Percentiles rank a stretch among this genome's conserved stretches.
phyloP scores from a whole-genome alignment of 2,888 invertebrate species.

The Cephus sareptanus region DNA sequence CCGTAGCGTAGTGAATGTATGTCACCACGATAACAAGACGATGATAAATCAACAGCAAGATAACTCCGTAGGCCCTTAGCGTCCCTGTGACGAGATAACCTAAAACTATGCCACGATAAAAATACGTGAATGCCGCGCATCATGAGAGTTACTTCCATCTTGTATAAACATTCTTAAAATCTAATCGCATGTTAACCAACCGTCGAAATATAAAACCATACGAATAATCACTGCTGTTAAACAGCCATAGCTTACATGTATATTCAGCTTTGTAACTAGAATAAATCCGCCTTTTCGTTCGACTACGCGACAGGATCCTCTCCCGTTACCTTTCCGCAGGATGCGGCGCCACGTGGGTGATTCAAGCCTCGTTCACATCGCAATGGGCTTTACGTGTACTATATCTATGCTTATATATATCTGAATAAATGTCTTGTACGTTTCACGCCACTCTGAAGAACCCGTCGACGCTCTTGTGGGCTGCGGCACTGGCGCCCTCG shows the following conservation, averaged over 20 bases:
- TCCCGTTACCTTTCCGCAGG: neutral
- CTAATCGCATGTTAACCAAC: neutral
- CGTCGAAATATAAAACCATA: neutral
- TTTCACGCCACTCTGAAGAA: constrained; percentile 9
- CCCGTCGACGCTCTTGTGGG: constrained; percentile 30
- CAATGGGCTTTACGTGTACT: neutral
- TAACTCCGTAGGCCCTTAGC: constrained; percentile 23
- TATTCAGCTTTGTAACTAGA: neutral
- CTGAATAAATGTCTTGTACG: neutral
- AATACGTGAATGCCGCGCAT: constrained; percentile 13
- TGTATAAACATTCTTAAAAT: neutral
- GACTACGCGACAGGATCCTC: neutral
- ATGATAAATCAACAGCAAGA: constrained; percentile 22
- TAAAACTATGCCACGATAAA: constrained; percentile 23
- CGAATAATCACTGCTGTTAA: neutral
- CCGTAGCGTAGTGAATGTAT: constrained; percentile 8
- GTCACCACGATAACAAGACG: constrained; percentile 21
- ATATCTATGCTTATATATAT: constrained; percentile 3
- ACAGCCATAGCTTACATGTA: neutral
- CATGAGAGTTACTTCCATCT: neutral
- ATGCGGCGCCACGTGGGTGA: neutral
- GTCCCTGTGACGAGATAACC: constrained; percentile 23
- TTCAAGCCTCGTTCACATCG: neutral
- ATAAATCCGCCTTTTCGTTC: neutral
- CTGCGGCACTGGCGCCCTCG: constrained; percentile 57